Conservation (phyloP, 2,888 invertebrate species). For the Plagiodera versicolora region DNA sequence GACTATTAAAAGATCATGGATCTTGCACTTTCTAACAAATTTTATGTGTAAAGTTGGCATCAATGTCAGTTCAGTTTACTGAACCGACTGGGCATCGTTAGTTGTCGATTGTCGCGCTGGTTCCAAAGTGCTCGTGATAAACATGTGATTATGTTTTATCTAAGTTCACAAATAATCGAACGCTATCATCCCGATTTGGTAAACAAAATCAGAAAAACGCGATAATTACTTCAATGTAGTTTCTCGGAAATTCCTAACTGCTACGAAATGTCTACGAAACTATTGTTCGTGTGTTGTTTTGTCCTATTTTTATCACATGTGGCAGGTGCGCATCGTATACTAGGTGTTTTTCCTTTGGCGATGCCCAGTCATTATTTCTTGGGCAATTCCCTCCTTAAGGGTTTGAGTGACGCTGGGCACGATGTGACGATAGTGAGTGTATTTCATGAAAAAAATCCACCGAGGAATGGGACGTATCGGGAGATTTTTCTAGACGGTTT, state of each 20-base stretch:
- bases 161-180: background rate
- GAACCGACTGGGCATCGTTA: too few relatives aligned
- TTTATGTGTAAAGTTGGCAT: background rate
- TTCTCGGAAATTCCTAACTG: background rate
- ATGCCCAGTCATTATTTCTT: conserved; percentile 13
- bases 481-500: conserved; percentile 15
- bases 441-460: conserved; percentile 16
- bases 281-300: background rate
- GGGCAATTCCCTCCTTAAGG: conserved; percentile 13
- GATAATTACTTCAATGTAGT: background rate
- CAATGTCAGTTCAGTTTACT: background rate
- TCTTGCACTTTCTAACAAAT: too few relatives aligned
- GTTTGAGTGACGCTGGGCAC: conserved; percentile 13
- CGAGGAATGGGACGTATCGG: conserved; percentile 23
- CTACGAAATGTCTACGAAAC: background rate
- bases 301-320: background rate
- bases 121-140: background rate
- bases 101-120: background rate
- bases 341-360: conserved; percentile 16
- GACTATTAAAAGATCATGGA: too few relatives aligned
- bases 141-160: background rate
- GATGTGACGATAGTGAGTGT: conserved; percentile 15
- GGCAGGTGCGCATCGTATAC: background rate
- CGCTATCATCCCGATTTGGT: background rate
- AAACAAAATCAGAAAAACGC: too few relatives aligned